Percentiles rank a stretch among this genome's conserved stretches.
Evolutionary conservation across 2,113 vertebrate genomes (phyloP).

Genomic region (Anoura caudifer): DNA sequence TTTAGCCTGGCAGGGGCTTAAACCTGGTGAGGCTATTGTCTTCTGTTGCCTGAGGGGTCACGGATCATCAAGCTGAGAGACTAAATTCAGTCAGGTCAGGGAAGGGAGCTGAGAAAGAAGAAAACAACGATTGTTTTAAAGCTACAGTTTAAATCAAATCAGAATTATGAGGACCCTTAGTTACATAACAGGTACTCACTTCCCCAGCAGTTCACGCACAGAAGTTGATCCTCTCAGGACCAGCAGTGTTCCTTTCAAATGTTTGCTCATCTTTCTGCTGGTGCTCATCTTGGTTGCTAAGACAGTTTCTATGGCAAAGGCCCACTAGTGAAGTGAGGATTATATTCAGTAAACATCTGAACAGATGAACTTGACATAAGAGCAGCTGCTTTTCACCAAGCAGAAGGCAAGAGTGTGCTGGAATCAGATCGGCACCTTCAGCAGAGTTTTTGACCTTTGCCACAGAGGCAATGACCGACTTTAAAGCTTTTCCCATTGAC

Average conservation of each 20-base stretch:
- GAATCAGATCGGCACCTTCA: neutral
- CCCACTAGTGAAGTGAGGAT: constrained; percentile 67
- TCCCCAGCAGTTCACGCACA: neutral
- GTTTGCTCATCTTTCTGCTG: constrained; percentile 14
- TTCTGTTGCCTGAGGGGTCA: neutral
- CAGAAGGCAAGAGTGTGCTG: constrained; percentile 13
- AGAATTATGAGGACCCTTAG: neutral
- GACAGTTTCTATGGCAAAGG: constrained; percentile 79
- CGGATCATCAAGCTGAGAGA: neutral
- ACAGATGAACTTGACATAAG: constrained; percentile 40
- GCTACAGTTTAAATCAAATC: neutral
- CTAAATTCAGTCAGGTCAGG: neutral
- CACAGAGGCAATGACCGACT: neutral
- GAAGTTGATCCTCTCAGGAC: neutral
- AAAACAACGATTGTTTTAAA: neutral
- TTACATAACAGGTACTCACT: neutral
- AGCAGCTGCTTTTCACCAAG: constrained; percentile 54
- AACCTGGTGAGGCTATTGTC: neutral
- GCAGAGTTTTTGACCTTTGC: neutral
- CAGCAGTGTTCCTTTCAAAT: neutral
- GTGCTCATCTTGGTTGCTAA: constrained; percentile 70
- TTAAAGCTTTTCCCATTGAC: neutral
- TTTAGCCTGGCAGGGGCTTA: neutral
- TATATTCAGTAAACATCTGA: constrained; percentile 60
- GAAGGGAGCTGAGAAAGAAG: neutral